phyloP scores from a whole-genome alignment of 2,113 vertebrate species.

The Eptatretus burgeri region DNA sequence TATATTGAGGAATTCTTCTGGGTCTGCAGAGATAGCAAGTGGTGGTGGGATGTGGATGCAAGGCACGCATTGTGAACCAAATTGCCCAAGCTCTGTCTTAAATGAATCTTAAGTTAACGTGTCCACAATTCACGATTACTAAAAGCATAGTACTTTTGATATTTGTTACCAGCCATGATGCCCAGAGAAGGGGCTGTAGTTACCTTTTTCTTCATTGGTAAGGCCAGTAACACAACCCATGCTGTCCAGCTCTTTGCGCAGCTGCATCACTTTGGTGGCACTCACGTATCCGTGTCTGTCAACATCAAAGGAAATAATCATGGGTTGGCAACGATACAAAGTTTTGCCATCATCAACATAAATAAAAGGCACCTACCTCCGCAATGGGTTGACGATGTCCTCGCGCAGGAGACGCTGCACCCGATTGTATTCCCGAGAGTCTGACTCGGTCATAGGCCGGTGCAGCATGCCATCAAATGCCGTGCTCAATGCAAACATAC shows the following conservation, averaged over 20 bases:
- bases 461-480: conserved; percentile 21
- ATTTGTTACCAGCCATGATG: too few relatives aligned
- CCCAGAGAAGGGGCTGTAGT: background rate
- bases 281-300: conserved; percentile 80
- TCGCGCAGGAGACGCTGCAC: conserved; percentile 19
- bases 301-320: background rate
- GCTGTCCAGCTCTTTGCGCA: conserved; percentile 87
- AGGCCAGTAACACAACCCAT: conserved; percentile 88
- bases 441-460: conserved; percentile 14
- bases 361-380: conserved; percentile 17
- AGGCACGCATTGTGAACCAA: too few relatives aligned
- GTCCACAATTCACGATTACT: too few relatives aligned
- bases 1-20: conserved; percentile 52
- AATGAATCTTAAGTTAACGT: too few relatives aligned
- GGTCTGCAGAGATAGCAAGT: conserved; percentile 20
- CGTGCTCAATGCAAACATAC: conserved; percentile 26
- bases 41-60: too few relatives aligned
- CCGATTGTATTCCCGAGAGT: conserved; percentile 8
- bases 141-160: too few relatives aligned
- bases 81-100: too few relatives aligned
- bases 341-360: too few relatives aligned
- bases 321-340: background rate
- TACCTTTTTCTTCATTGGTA: conserved; percentile 41
- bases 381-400: conserved; percentile 25
- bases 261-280: conserved; percentile 95